phyloP scores from a whole-genome alignment of 2,797 vertebrate genomes.

The Mus caroli region DNA sequence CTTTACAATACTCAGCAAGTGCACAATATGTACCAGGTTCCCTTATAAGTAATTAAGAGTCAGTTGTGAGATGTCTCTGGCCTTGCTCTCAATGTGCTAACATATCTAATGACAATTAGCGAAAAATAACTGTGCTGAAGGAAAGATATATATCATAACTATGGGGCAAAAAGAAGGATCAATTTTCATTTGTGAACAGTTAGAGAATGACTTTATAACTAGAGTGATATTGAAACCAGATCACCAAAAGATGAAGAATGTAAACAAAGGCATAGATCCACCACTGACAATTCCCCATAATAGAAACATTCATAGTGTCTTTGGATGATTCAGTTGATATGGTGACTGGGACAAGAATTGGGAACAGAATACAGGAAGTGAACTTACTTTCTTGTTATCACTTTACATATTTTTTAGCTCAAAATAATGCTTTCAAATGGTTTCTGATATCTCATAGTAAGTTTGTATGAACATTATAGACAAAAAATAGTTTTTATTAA shows the following conservation, averaged over 20 bases:
- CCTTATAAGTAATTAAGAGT: background rate
- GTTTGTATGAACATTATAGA: background rate
- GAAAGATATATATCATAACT: background rate
- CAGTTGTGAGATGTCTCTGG: background rate
- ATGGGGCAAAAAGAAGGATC: background rate
- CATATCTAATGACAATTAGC: background rate
- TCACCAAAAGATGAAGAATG: background rate
- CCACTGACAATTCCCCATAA: background rate
- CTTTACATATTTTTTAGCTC: background rate
- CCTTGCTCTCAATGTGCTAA: background rate
- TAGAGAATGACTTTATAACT: background rate
- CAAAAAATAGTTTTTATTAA: background rate
- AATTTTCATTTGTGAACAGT: background rate
- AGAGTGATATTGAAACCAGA: background rate
- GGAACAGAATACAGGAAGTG: background rate
- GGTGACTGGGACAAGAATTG: background rate
- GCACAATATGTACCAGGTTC: background rate
- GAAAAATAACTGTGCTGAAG: background rate
- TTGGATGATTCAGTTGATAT: background rate
- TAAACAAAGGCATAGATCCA: background rate
- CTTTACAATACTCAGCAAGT: background rate
- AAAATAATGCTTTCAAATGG: background rate
- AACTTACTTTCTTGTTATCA: background rate
- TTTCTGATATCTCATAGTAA: background rate
- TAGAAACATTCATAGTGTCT: background rate